Conservation (phyloP, 1,140 invertebrate species). For the Drosophila pandora region DNA sequence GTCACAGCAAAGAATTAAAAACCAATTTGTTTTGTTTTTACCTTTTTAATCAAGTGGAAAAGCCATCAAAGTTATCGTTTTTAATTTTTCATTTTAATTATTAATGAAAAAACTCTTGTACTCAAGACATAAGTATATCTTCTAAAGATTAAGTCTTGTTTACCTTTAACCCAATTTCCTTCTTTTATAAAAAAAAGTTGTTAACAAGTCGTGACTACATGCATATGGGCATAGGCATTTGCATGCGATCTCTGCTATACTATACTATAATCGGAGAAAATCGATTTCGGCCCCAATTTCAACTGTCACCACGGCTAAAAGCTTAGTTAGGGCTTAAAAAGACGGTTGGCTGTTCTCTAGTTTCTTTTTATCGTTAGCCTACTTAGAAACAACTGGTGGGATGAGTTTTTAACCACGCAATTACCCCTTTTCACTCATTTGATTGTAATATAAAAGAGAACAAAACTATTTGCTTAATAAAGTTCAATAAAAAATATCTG, state of each 20-base stretch:
- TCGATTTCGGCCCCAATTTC: constrained; percentile 1
- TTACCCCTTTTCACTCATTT: neutral
- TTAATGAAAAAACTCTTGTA: too few species aligned
- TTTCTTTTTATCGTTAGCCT: constrained; percentile 3
- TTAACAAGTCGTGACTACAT: neutral
- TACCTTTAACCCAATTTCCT: neutral
- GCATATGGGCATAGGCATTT: neutral
- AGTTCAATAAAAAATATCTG: too few species aligned
- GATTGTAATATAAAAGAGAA: too few species aligned
- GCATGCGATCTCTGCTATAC: constrained; percentile 23
- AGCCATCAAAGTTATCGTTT: too few species aligned
- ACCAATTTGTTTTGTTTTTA: neutral
- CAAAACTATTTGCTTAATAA: too few species aligned
- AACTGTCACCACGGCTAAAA: neutral
- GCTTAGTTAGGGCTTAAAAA: constrained; percentile 1
- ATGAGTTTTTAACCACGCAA: neutral
- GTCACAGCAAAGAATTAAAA: constrained; percentile 3
- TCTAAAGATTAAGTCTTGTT: neutral
- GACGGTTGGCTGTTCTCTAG: neutral
- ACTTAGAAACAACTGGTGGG: neutral
- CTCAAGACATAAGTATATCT: too few species aligned
- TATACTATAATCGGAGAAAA: neutral
- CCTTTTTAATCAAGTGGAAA: too few species aligned
- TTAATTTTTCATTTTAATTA: too few species aligned
- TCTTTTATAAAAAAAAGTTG: neutral